Percentiles rank a stretch among this genome's conserved stretches.
These are phyloP conservation scores for Ferdinandea cuprea DNA, from an alignment of 2,888 invertebrate genomes.

Conservation along the genomic window DNA sequence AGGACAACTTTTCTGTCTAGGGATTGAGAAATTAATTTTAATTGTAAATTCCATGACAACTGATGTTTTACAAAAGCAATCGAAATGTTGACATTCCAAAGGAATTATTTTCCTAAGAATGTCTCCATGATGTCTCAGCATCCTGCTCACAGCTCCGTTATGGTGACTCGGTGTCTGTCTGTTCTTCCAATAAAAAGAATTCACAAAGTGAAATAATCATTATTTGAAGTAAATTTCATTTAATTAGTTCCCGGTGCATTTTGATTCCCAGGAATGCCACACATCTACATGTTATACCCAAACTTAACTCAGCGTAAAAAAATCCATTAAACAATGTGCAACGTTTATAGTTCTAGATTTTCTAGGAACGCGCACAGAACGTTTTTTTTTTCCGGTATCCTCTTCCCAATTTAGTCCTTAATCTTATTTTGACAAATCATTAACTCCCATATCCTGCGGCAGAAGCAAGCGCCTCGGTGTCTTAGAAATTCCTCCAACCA, in stretches of 20 bases:
- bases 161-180: no score
- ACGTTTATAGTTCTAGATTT: slow-evolving; percentile 48
- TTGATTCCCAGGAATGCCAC: background rate
- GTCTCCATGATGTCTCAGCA: no score
- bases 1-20: no score
- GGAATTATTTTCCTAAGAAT: no score
- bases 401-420: slow-evolving; percentile 51
- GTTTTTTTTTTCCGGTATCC: slow-evolving; percentile 58
- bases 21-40: no score
- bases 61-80: no score
- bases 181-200: no score
- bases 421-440: slow-evolving; percentile 76
- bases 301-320: slow-evolving; percentile 60
- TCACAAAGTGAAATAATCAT: no score
- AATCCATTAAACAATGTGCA: slow-evolving; percentile 55
- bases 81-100: no score
- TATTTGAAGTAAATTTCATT: slow-evolving; percentile 2
- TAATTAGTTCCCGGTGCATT: slow-evolving; percentile 5
- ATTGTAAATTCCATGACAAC: no score
- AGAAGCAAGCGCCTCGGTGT: slow-evolving; percentile 60
- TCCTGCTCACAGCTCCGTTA: no score
- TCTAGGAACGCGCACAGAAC: slow-evolving; percentile 28
- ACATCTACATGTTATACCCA: background rate
- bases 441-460: slow-evolving; percentile 74
- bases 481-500: slow-evolving; percentile 58